These are phyloP conservation scores for Leptoclinus maculatus DNA, from an alignment of 2,797 vertebrate genomes.

Conservation along the genomic window DNA sequence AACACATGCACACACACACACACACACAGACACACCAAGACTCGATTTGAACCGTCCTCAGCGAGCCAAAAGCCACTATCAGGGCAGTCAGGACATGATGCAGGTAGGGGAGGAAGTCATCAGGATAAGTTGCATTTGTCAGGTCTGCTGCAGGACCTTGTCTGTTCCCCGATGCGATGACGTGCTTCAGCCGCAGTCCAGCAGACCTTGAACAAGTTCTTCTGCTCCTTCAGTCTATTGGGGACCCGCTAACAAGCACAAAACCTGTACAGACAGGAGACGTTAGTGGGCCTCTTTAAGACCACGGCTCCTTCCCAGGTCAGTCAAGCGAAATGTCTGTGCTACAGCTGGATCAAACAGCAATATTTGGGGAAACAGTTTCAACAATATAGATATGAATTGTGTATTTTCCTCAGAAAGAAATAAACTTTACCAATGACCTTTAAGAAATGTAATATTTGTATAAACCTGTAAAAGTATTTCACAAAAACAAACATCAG, in stretches of 20 bases:
- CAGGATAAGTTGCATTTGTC: conserved; percentile 29
- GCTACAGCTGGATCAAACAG: conserved; percentile 1
- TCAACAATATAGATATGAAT: neutral
- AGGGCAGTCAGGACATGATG: conserved; percentile 24
- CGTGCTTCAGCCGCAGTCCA: conserved; percentile 35
- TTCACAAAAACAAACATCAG: neutral
- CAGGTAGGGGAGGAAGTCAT: conserved; percentile 27
- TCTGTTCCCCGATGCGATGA: conserved; percentile 37
- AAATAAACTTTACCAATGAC: neutral
- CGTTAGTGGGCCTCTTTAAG: neutral
- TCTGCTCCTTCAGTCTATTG: conserved; percentile 32
- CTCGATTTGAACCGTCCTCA: conserved; percentile 45
- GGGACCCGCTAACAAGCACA: conserved; percentile 38
- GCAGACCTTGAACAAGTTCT: conserved; percentile 44
- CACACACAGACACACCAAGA: conserved; percentile 20
- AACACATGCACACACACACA: conserved; percentile 42
- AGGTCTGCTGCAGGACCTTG: conserved; percentile 38
- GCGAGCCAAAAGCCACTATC: conserved; percentile 40
- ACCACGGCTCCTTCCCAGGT: conserved; percentile 1
- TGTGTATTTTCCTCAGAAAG: neutral
- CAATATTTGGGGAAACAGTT: neutral
- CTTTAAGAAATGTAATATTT: conserved; percentile 9
- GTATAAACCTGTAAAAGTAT: neutral
- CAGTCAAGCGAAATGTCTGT: conserved; percentile 26
- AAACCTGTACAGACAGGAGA: conserved; percentile 22